Evolutionary conservation across 2,113 vertebrate species (phyloP).

Genomic region (Ptyas mucosa): DNA sequence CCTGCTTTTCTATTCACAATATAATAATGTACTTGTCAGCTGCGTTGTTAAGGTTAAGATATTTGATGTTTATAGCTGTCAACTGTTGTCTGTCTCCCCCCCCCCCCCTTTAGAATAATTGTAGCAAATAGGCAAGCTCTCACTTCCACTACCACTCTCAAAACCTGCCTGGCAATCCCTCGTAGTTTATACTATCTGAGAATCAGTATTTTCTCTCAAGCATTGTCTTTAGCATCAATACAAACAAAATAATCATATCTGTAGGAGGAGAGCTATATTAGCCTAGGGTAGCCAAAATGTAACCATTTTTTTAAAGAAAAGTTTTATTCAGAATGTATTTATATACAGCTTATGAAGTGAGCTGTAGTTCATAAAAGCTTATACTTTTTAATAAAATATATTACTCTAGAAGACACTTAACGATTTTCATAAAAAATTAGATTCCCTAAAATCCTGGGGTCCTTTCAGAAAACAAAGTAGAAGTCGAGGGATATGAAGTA

Average conservation of each 20-base stretch:
- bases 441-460: neutral
- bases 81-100: neutral
- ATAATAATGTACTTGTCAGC: neutral
- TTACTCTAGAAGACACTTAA: neutral
- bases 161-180: neutral
- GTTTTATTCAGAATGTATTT: neutral
- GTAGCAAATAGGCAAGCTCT: neutral
- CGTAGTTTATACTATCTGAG: neutral
- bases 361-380: neutral
- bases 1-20: neutral
- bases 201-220: neutral
- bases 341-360: neutral
- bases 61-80: neutral
- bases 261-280: neutral
- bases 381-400: neutral
- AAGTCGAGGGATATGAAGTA: neutral
- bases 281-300: neutral
- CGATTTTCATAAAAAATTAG: neutral
- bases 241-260: neutral
- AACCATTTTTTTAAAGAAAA: neutral
- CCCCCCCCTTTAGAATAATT: neutral
- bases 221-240: neutral
- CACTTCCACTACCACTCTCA: neutral
- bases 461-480: neutral
- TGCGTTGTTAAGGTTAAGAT: neutral